Evolutionary conservation across 2,113 vertebrate species (phyloP).

Genomic region (Eurypyga helias): DNA sequence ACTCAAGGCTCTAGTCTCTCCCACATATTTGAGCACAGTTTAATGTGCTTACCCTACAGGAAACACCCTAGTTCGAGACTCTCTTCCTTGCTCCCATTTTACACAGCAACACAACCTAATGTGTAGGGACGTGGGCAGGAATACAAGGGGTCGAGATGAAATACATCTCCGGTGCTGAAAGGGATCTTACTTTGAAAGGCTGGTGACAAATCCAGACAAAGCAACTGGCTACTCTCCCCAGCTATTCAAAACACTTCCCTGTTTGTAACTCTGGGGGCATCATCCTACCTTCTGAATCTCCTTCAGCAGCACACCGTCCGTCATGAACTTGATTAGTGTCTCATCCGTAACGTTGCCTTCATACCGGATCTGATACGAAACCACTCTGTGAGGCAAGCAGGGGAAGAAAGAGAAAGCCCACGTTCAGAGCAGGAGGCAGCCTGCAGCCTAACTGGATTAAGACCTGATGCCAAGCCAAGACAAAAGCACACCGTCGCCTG

Average conservation of each 20-base stretch:
- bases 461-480: neutral
- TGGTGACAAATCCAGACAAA: neutral
- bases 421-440: neutral
- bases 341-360: conserved; percentile 91
- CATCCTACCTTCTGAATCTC: conserved; percentile 92
- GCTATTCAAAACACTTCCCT: fast-evolving
- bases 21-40: neutral
- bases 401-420: neutral
- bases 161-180: neutral
- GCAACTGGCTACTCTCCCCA: neutral
- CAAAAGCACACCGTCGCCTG: neutral
- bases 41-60: fast-evolving
- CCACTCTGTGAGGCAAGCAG: conserved; percentile 72
- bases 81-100: neutral
- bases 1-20: neutral
- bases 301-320: conserved; percentile 93
- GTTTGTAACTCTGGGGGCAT: neutral
- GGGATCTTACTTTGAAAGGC: neutral
- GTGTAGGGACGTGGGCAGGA: neutral
- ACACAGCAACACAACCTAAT: neutral
- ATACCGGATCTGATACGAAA: conserved; percentile 96
- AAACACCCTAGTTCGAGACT: neutral
- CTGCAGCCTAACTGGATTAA: neutral
- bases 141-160: neutral
- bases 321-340: conserved; percentile 98